phyloP scores from a whole-genome alignment of 2,797 vertebrate species.

The Cygnus olor region DNA sequence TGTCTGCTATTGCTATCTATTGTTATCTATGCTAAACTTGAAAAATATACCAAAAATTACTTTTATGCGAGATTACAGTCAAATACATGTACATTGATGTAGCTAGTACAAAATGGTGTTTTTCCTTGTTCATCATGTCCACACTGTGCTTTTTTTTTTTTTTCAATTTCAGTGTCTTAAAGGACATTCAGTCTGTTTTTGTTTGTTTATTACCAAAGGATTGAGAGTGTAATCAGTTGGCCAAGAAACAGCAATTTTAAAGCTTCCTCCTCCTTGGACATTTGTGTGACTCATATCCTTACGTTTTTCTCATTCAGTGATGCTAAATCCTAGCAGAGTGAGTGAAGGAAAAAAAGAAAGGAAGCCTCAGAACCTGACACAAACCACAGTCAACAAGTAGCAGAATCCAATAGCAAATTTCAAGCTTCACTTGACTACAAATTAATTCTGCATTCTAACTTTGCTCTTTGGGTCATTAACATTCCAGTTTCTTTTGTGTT shows the following conservation, averaged over 20 bases:
- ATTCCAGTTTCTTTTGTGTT: constrained; percentile 59
- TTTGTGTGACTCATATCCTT: neutral
- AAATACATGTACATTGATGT: neutral
- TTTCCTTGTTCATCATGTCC: neutral
- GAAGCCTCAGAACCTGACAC: neutral
- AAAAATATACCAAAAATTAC: neutral
- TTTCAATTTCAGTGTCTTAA: neutral
- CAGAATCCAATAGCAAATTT: constrained; percentile 50
- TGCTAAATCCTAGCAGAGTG: neutral
- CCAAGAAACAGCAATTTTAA: neutral
- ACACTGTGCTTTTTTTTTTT: neutral
- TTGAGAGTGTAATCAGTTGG: neutral
- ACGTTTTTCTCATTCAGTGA: neutral
- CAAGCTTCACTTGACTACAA: constrained; percentile 57
- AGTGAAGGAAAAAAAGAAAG: neutral
- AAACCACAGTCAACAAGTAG: constrained; percentile 35
- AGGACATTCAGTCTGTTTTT: neutral
- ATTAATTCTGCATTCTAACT: constrained; percentile 67
- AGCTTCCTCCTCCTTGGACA: neutral
- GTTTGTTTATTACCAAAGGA: neutral
- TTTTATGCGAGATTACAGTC: neutral
- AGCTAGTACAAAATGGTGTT: neutral
- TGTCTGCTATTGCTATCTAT: neutral
- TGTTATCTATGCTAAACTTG: neutral
- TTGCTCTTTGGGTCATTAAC: constrained; percentile 60